phyloP scores from a whole-genome alignment of 2,888 invertebrate species.

The Zhuqinia jingwanae region DNA sequence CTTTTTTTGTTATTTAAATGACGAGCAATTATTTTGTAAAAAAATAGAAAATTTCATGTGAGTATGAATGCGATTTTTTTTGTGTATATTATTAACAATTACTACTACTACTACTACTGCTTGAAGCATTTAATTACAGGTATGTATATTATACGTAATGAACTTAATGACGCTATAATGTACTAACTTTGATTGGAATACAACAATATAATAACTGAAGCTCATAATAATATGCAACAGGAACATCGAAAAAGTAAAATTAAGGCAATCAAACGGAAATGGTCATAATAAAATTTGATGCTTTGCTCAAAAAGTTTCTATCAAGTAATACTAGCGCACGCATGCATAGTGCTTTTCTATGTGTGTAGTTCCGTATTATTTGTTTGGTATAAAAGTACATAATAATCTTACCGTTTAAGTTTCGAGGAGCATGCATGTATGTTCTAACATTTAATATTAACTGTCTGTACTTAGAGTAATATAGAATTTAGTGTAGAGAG shows the following conservation, averaged over 20 bases:
- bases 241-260: conserved; percentile 18
- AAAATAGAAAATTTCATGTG: not conserved
- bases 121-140: conserved; percentile 44
- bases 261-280: conserved; percentile 41
- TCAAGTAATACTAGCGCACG: conserved; percentile 39
- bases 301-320: conserved; percentile 70
- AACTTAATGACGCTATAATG: conserved; percentile 41
- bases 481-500: not conserved
- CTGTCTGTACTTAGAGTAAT: not conserved
- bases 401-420: conserved; percentile 59
- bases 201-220: conserved; percentile 31
- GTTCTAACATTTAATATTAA: conserved; percentile 23
- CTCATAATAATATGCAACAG: conserved; percentile 40
- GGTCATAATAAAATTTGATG: conserved; percentile 56
- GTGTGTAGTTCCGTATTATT: conserved; percentile 35
- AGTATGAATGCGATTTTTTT: not conserved
- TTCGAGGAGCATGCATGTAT: conserved; percentile 26
- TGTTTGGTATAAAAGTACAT: conserved; percentile 61
- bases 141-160: conserved; percentile 40
- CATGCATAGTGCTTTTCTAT: not conserved
- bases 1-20: conserved; percentile 22
- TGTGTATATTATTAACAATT: conserved; percentile 3
- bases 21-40: not conserved
- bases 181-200: conserved; percentile 47
- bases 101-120: not conserved